Evolutionary conservation across 2,113 vertebrate species (phyloP).

Genomic region (Hyperoodon ampullatus): DNA sequence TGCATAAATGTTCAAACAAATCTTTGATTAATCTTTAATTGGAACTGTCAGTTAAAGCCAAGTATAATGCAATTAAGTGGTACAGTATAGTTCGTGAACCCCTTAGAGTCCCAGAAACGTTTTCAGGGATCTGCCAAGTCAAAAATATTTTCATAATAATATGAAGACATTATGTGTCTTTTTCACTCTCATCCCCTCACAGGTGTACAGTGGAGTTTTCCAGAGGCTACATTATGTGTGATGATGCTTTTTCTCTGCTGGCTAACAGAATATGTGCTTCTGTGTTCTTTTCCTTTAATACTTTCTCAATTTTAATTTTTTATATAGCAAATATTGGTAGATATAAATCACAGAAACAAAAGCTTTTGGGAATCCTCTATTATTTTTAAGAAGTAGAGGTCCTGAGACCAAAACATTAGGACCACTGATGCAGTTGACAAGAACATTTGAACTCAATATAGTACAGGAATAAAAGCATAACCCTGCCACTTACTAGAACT

Average conservation of each 20-base stretch:
- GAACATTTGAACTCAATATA: neutral
- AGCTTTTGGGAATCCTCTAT: neutral
- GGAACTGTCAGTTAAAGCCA: neutral
- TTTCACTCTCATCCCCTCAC: neutral
- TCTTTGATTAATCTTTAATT: slow-evolving; percentile 30
- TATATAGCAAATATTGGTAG: neutral
- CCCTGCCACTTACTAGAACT: neutral
- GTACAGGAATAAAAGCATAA: neutral
- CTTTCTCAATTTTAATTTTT: neutral
- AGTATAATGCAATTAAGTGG: neutral
- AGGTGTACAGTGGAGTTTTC: neutral
- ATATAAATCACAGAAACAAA: neutral
- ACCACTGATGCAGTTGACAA: neutral
- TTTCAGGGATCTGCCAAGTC: neutral
- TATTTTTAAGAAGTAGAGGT: neutral
- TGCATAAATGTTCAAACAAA: slow-evolving; percentile 10
- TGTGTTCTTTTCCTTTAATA: neutral
- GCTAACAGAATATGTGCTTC: neutral
- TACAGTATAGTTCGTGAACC: neutral
- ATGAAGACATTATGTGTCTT: neutral
- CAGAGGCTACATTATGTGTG: neutral
- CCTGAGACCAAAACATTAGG: neutral
- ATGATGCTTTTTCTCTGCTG: neutral
- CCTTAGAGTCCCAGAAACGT: neutral
- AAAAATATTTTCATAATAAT: neutral